Evolutionary conservation across 1,140 invertebrate genomes (phyloP), one percentile per base, ranked within the genome.

Genomic region (Hyposmocoma kahamanoa): DNA sequence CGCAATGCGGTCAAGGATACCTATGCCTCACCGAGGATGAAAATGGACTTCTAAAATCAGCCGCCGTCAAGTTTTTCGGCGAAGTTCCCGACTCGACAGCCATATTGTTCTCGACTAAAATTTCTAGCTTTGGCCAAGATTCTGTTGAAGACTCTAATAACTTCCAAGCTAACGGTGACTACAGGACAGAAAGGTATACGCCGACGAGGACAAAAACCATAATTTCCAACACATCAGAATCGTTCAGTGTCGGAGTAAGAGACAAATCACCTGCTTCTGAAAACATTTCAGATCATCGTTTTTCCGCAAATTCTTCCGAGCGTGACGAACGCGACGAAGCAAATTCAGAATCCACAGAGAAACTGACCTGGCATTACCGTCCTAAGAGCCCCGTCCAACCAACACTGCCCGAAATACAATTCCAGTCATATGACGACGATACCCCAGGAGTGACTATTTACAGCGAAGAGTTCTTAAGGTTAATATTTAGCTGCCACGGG

Each of bases 391-490:
- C 82, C 26, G 62, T 64, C 30, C 59, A 62, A 48, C 24, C 36
- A 43, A 65, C 61, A 56, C 62, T 83, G 50, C 84, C 84, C 45
- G 82, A 84, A 69, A 87, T 87, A 76, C 72, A 83, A 56, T 87
- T 86, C 70, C 75, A 87, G 59, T 80, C 84, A 45, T 86, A 78
- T 58, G 84, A 86, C 43, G 76, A 77, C 36, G 69, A 75, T 46
- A 72, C 70, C 56, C 61, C 59, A 50, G 73, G 64, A 32, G 43
- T 59, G 11, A 28, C 49, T 22, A 49, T 58, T 46, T 84, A 81
- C 71, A 82, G 62, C 66, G 84, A 87, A 66, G 83, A 86, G 21
- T 87, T 77, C 62, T 70, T 87, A 75, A 87, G 86, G 86, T 87
- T 86, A 86, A 78, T 84, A 82, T 64, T 64, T 61, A 47, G 62